phyloP scores from a whole-genome alignment of 1,140 invertebrate genomes.

The Dreissena polymorpha region DNA sequence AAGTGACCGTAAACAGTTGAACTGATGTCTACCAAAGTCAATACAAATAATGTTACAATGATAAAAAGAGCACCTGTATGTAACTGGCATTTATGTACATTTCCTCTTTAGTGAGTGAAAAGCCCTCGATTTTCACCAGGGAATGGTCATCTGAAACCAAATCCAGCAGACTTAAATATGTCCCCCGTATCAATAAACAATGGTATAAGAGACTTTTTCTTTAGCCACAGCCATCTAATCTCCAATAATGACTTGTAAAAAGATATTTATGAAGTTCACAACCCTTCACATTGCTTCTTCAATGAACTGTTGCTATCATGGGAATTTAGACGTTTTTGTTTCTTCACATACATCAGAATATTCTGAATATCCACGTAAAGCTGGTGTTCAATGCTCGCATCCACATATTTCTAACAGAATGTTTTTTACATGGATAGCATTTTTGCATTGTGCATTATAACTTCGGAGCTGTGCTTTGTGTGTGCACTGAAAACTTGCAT shows the following conservation, averaged over 20 bases:
- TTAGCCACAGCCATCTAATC: neutral
- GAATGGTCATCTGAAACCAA: constrained; percentile 52
- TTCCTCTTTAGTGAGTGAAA: constrained; percentile 27
- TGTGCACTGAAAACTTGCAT: too few relatives aligned
- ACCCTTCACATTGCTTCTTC: neutral
- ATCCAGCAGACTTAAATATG: neutral
- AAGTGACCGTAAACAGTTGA: neutral
- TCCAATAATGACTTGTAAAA: neutral
- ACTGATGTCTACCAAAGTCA: neutral
- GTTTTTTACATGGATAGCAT: too few relatives aligned
- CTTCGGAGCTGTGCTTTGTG: too few relatives aligned
- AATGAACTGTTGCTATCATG: neutral
- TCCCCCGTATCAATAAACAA: neutral
- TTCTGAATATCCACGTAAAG: too few relatives aligned
- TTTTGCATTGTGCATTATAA: too few relatives aligned
- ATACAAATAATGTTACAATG: neutral
- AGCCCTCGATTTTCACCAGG: constrained; percentile 7
- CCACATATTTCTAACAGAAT: too few relatives aligned
- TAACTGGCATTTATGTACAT: constrained; percentile 51
- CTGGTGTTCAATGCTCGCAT: too few relatives aligned
- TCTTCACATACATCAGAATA: neutral
- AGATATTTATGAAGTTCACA: neutral
- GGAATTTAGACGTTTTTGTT: neutral
- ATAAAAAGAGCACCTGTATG: constrained; percentile 29
- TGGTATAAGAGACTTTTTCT: neutral